A percentile compares a stretch with the other conserved stretches of the same genome.
phyloP scores from a whole-genome alignment of 2,888 invertebrate species.

The Calliphora vomitoria region DNA sequence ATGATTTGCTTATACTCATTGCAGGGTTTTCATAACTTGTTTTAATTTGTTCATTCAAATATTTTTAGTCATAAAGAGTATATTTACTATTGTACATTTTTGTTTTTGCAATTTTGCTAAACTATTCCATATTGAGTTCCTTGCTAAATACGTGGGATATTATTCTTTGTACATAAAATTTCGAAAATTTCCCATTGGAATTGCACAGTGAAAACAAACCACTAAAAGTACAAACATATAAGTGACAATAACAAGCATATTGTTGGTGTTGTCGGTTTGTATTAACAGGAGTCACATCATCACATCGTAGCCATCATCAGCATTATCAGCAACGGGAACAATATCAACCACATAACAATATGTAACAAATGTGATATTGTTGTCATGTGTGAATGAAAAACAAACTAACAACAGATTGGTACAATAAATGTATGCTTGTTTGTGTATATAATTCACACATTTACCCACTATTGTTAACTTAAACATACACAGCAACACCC shows the following conservation, averaged over 20 bases:
- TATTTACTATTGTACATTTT: too few relatives aligned
- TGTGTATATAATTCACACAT: not conserved
- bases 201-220: not conserved
- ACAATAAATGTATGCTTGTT: not conserved
- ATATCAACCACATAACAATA: slow-evolving; percentile 33
- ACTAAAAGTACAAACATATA: not conserved
- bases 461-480: not conserved
- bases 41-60: too few relatives aligned
- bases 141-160: too few relatives aligned
- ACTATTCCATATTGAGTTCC: too few relatives aligned
- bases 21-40: too few relatives aligned
- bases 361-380: slow-evolving; percentile 52
- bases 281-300: slow-evolving; percentile 50
- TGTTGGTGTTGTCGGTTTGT: slow-evolving; percentile 17
- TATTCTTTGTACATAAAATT: not conserved
- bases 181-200: not conserved
- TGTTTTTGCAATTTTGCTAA: too few relatives aligned
- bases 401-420: slow-evolving; percentile 63
- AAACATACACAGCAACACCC: not conserved
- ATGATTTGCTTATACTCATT: too few relatives aligned
- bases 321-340: slow-evolving; percentile 4
- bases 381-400: slow-evolving; percentile 45
- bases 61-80: too few relatives aligned
- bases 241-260: not conserved
- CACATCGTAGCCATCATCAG: not conserved